Evolutionary conservation across 2,797 vertebrate species (phyloP).

Genomic region (Schizopygopsis malacanthus): DNA sequence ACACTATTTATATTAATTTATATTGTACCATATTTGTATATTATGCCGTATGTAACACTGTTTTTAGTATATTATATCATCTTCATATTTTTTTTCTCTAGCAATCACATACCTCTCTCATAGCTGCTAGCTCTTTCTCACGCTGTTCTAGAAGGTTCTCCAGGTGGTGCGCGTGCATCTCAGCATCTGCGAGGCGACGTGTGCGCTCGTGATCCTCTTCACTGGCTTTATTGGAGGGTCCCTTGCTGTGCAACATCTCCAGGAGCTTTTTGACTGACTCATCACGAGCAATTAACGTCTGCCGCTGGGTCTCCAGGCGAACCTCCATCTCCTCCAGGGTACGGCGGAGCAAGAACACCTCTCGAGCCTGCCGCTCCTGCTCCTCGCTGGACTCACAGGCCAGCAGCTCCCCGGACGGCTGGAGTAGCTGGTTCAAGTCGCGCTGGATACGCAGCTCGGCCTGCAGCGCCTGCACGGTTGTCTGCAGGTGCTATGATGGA

Average conservation of each 20-base stretch:
- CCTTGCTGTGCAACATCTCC: slow-evolving; percentile 99
- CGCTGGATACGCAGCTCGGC: slow-evolving; percentile 93
- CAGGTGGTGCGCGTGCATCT: slow-evolving; percentile 97
- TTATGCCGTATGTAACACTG: background rate
- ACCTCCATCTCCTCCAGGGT: slow-evolving; percentile 99
- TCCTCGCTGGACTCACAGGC: slow-evolving; percentile 93
- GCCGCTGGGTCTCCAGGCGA: slow-evolving; percentile 96
- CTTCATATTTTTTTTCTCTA: background rate
- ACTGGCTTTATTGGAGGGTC: slow-evolving; percentile 91
- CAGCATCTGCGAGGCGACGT: slow-evolving; percentile 92
- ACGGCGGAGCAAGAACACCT: slow-evolving; percentile 94
- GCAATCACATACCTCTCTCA: slow-evolving; percentile 87
- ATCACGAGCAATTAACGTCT: slow-evolving; percentile 93
- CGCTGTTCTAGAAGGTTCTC: slow-evolving; percentile 96
- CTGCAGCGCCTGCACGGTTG: slow-evolving; percentile 97
- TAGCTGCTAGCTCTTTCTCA: slow-evolving; percentile 86
- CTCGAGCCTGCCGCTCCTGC: slow-evolving; percentile 95
- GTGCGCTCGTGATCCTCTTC: slow-evolving; percentile 98
- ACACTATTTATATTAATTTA: background rate
- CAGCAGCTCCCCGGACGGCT: slow-evolving; percentile 79
- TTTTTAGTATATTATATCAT: background rate
- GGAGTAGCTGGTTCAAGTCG: slow-evolving; percentile 95
- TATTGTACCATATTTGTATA: background rate
- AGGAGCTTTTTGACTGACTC: slow-evolving; percentile 99
- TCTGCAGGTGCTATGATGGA: slow-evolving; percentile 90